phyloP scores from a whole-genome alignment of 1,140 invertebrate species.

The Calycopis cecrops region DNA sequence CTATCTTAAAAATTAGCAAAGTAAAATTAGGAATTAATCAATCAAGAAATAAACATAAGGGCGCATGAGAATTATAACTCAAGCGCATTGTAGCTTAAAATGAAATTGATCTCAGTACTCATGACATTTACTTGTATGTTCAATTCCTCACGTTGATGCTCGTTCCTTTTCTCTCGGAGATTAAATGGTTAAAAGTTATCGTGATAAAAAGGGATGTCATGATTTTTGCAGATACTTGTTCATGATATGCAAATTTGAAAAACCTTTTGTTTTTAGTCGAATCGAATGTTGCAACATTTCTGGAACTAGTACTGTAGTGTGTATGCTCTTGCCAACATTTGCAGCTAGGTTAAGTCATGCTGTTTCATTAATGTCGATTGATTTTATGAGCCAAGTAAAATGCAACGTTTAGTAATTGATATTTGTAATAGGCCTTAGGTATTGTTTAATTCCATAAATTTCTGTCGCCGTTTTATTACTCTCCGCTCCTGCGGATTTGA shows the following conservation, averaged over 20 bases:
- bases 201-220: conserved; percentile 49
- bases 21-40: too few species aligned
- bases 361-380: background rate
- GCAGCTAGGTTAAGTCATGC: too few species aligned
- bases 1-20: too few species aligned
- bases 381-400: background rate
- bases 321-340: conserved; percentile 39
- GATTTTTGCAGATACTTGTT: conserved; percentile 43
- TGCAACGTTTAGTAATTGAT: too few species aligned
- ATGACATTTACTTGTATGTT: conserved; percentile 27
- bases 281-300: conserved; percentile 53
- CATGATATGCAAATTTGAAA: conserved; percentile 60
- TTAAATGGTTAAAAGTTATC: conserved; percentile 24
- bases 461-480: too few species aligned
- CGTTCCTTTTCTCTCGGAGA: conserved; percentile 37
- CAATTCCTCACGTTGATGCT: conserved; percentile 45
- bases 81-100: conserved; percentile 59
- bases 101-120: conserved; percentile 56
- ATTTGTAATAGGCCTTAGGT: too few species aligned
- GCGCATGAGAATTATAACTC: conserved; percentile 53
- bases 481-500: too few species aligned
- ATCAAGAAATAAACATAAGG: background rate
- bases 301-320: conserved; percentile 43
- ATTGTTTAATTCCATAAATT: too few species aligned
- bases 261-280: conserved; percentile 58